These are phyloP conservation scores for Empidonax alnorum DNA, from an alignment of 2,113 vertebrate species.

Conservation along the genomic window DNA sequence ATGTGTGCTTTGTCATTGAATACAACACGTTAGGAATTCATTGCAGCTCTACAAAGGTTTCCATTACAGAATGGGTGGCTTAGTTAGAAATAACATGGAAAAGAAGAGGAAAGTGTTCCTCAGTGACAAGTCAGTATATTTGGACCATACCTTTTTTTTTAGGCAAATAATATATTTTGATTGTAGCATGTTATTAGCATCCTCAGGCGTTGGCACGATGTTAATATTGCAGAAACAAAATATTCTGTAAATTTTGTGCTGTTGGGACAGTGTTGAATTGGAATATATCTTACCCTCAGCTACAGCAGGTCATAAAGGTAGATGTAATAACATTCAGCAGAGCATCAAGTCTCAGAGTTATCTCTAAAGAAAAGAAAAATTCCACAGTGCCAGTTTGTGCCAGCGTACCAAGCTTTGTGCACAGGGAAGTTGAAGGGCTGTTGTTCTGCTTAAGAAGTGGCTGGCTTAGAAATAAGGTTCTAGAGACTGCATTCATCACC, in stretches of 20 bases:
- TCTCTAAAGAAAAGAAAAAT: conserved; percentile 47
- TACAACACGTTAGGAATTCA: background rate
- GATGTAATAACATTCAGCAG: conserved; percentile 49
- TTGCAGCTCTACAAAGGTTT: background rate
- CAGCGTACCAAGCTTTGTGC: conserved; percentile 1
- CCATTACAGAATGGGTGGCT: background rate
- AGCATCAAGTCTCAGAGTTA: conserved; percentile 46
- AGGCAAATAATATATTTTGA: conserved; percentile 29
- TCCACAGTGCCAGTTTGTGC: background rate
- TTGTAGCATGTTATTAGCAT: conserved; percentile 28
- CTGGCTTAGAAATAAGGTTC: conserved; percentile 9
- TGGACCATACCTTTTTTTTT: conserved; percentile 7
- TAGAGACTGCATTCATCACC: background rate
- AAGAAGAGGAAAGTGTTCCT: background rate
- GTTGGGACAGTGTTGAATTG: conserved; percentile 35
- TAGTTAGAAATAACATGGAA: conserved; percentile 23
- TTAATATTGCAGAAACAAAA: conserved; percentile 44
- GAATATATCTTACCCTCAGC: conserved; percentile 63
- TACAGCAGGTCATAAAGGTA: conserved; percentile 38
- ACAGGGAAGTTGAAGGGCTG: conserved; percentile 21
- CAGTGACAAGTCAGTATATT: background rate
- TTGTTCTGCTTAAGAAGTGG: conserved; percentile 25
- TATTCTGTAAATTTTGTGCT: conserved; percentile 43
- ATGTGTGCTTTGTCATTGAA: background rate
- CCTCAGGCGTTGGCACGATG: conserved; percentile 12